Evolutionary conservation across 2,113 vertebrate species (phyloP).

Genomic region (Chlorodrepanis virens): DNA sequence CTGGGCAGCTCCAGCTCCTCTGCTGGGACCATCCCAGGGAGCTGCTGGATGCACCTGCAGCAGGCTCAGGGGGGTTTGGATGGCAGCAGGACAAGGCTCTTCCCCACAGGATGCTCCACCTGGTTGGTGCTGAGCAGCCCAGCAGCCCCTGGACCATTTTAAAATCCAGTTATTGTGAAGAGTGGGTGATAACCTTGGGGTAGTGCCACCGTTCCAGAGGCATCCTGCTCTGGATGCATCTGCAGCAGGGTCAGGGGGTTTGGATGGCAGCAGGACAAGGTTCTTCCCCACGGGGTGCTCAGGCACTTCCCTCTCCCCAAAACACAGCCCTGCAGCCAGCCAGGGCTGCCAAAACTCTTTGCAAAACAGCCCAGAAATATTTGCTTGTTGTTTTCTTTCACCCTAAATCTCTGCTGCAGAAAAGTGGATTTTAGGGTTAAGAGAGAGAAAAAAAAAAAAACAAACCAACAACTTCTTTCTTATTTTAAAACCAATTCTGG

Average conservation of each 20-base stretch:
- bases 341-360: accelerated
- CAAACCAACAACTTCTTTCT: background rate
- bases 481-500: background rate
- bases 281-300: background rate
- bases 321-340: accelerated
- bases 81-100: background rate
- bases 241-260: background rate
- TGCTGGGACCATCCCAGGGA: too few species aligned
- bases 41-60: too few species aligned
- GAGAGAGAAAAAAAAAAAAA: accelerated
- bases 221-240: background rate
- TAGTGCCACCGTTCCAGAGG: conserved; percentile 5
- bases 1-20: too few species aligned
- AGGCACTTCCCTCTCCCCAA: background rate
- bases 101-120: background rate
- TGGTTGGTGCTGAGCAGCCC: background rate
- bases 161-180: background rate
- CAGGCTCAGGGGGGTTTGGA: too few species aligned
- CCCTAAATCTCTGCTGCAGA: background rate
- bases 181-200: conserved; percentile 4
- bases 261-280: background rate
- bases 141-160: background rate
- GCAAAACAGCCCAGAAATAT: background rate
- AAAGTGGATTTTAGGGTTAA: background rate
- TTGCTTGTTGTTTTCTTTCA: accelerated